A percentile compares a stretch with the other conserved stretches of the same genome.
Evolutionary conservation across 2,888 invertebrate genomes (phyloP).

Genomic region (Chironomus riparius): DNA sequence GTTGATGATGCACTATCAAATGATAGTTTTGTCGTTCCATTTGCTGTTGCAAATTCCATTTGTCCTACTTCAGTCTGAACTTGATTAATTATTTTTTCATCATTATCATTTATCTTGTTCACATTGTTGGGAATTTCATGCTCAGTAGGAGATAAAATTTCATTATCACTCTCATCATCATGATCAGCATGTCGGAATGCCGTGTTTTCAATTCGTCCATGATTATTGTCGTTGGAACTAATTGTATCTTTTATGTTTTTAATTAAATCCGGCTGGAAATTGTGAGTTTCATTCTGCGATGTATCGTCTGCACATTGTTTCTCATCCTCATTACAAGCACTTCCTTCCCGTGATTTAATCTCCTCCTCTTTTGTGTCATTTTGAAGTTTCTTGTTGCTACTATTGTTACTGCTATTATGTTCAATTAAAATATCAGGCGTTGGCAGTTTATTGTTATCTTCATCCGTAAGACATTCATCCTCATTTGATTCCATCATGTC

Average conservation of each 20-base stretch:
- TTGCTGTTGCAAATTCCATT: conserved; percentile 27
- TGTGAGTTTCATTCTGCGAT: neutral
- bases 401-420: conserved; percentile 31
- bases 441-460: conserved; percentile 30
- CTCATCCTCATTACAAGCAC: neutral
- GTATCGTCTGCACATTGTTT: neutral
- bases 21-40: conserved; percentile 34
- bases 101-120: conserved; percentile 1
- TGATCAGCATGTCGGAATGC: too few species aligned
- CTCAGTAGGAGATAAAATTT: conserved; percentile 12
- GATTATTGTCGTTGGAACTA: conserved; percentile 27
- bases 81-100: conserved; percentile 23
- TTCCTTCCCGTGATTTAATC: neutral
- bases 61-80: neutral
- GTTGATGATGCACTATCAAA: conserved; percentile 17
- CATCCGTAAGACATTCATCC: conserved; percentile 29
- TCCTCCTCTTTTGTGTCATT: conserved; percentile 5
- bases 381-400: conserved; percentile 4
- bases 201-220: neutral
- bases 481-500: neutral
- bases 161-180: neutral
- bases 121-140: neutral
- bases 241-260: conserved; percentile 32
- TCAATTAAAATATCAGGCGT: conserved; percentile 38
- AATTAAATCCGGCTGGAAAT: conserved; percentile 35